These are phyloP conservation scores for Cylloceria caligata DNA, from an alignment of 2,888 invertebrate species.

Conservation along the genomic window DNA sequence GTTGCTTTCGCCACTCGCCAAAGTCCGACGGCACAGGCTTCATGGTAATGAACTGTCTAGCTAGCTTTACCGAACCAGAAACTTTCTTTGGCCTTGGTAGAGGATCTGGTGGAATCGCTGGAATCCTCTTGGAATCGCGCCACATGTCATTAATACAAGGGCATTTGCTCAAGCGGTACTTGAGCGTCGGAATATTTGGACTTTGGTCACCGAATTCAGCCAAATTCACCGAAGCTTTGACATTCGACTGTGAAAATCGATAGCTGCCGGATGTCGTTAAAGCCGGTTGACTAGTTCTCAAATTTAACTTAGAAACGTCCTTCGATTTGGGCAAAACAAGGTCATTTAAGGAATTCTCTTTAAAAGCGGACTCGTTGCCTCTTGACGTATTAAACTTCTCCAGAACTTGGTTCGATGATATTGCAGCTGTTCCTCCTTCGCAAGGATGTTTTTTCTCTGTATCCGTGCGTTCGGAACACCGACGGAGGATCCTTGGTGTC, in stretches of 20 bases:
- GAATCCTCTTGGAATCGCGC: slow-evolving; percentile 29
- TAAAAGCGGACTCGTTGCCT: slow-evolving; percentile 6
- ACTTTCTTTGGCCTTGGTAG: slow-evolving; percentile 37
- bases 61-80: not conserved
- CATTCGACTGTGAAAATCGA: slow-evolving; percentile 3
- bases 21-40: slow-evolving; percentile 6
- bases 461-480: not conserved
- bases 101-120: slow-evolving; percentile 51
- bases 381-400: not conserved
- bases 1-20: slow-evolving; percentile 72
- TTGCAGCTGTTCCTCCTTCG: not conserved
- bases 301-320: not conserved
- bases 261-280: slow-evolving; percentile 43
- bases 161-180: slow-evolving; percentile 73
- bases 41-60: not conserved
- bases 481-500: slow-evolving; percentile 16
- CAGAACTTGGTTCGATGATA: not conserved
- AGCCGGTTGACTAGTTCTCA: slow-evolving; percentile 17
- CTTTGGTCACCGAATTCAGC: slow-evolving; percentile 57
- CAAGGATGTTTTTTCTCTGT: not conserved
- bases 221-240: slow-evolving; percentile 8
- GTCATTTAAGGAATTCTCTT: slow-evolving; percentile 44
- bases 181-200: slow-evolving; percentile 67
- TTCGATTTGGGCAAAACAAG: not conserved
- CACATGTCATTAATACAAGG: slow-evolving; percentile 62